A percentile compares a stretch with the other conserved stretches of the same genome.
These are phyloP conservation scores for Listronotus bonariensis DNA, from an alignment of 1,140 invertebrate species.

Conservation along the genomic window DNA sequence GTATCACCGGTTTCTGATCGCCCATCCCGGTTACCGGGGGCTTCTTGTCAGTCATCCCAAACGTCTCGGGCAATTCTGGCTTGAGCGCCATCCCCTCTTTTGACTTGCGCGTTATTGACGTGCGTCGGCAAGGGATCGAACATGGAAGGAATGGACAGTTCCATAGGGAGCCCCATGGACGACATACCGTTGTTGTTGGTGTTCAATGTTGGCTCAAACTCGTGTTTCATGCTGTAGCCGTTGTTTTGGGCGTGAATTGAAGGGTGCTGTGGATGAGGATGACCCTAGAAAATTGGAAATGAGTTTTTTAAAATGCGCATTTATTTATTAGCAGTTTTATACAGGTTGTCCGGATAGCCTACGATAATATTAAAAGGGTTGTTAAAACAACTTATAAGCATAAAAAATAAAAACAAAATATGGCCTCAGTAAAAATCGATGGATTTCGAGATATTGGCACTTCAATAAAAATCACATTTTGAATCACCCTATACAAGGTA, in stretches of 20 bases:
- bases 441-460: too few species aligned
- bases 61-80: neutral
- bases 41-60: conserved; percentile 18
- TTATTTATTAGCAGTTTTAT: too few species aligned
- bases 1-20: conserved; percentile 38
- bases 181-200: conserved; percentile 61
- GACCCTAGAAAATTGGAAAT: conserved; percentile 31
- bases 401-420: too few species aligned
- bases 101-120: conserved; percentile 54
- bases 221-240: conserved; percentile 60
- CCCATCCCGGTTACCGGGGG: conserved; percentile 27
- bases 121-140: conserved; percentile 64
- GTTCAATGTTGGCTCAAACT: conserved; percentile 49
- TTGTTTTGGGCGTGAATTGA: conserved; percentile 56
- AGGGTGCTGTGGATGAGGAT: conserved; percentile 41
- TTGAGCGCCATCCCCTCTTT: conserved; percentile 43
- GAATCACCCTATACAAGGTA: too few species aligned
- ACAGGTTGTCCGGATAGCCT: too few species aligned
- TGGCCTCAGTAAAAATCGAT: too few species aligned
- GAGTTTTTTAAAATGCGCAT: neutral
- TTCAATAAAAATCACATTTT: too few species aligned
- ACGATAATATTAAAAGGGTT: too few species aligned
- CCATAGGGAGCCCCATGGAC: conserved; percentile 58
- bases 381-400: too few species aligned
- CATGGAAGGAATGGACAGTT: conserved; percentile 62